Conservation (phyloP, 2,113 vertebrate species). For the Merops nubicus region DNA sequence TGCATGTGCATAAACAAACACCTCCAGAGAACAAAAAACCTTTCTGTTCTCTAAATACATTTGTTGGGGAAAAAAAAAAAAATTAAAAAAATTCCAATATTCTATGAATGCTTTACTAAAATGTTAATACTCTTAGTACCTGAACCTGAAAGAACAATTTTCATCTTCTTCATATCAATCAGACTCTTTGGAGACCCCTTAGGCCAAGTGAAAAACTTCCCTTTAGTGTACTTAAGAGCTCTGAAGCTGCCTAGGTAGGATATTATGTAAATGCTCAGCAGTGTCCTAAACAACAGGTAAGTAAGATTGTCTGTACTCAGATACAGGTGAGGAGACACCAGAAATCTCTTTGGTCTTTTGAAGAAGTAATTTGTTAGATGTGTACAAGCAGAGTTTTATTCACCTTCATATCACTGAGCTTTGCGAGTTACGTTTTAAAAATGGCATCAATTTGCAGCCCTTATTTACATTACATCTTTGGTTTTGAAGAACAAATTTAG, state of each 20-base stretch:
- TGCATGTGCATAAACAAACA: not conserved
- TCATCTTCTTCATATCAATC: not conserved
- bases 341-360: not conserved
- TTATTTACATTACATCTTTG: not conserved
- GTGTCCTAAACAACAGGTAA: not conserved
- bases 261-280: not conserved
- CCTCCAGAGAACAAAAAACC: not conserved
- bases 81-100: rapidly evolving
- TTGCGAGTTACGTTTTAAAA: not conserved
- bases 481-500: not conserved
- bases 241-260: not conserved
- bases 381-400: not conserved
- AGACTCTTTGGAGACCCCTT: not conserved
- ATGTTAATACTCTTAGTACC: not conserved
- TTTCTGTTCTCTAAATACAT: not conserved
- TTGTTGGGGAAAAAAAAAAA: not conserved
- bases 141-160: not conserved
- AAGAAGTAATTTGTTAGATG: not conserved
- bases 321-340: not conserved
- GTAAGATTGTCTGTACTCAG: not conserved
- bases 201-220: not conserved
- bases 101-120: not conserved
- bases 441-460: not conserved
- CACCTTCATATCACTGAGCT: not conserved
- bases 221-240: not conserved